Conservation (phyloP, 2,113 vertebrate genomes). For the Terrapene triunguis region DNA sequence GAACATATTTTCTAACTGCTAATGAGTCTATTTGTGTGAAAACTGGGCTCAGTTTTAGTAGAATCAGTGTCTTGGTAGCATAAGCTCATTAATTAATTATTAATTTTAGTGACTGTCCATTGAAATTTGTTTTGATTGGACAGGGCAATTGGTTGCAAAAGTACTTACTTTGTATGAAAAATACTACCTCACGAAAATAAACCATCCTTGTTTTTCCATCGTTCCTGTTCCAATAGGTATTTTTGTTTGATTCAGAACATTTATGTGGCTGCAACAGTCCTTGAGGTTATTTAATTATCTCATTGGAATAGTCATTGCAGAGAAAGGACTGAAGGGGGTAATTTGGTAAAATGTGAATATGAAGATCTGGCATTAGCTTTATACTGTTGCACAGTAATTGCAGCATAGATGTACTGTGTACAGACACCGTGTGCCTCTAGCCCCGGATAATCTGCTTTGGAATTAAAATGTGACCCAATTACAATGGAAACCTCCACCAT, state of each 20-base stretch:
- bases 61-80: slow-evolving; percentile 31
- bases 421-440: rapidly evolving
- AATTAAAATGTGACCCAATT: rapidly evolving
- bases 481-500: rapidly evolving
- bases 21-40: not conserved
- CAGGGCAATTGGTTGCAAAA: not conserved
- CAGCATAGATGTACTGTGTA: rapidly evolving
- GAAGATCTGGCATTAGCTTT: not conserved
- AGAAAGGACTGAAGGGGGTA: not conserved
- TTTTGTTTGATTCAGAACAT: not conserved
- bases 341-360: rapidly evolving
- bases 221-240: not conserved
- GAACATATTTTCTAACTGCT: too few species aligned
- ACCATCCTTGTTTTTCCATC: not conserved
- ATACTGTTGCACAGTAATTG: not conserved
- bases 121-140: slow-evolving; percentile 18
- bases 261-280: rapidly evolving
- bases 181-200: not conserved
- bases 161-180: not conserved
- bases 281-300: not conserved
- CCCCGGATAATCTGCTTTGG: not conserved
- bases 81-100: slow-evolving; percentile 66
- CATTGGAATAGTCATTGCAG: rapidly evolving
- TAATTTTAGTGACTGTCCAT: slow-evolving; percentile 45
- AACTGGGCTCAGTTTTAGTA: slow-evolving; percentile 32